Evolutionary conservation across 1,140 invertebrate genomes (phyloP), one percentile per base, ranked within the genome.

Genomic region (Drosophila lacertosa): DNA sequence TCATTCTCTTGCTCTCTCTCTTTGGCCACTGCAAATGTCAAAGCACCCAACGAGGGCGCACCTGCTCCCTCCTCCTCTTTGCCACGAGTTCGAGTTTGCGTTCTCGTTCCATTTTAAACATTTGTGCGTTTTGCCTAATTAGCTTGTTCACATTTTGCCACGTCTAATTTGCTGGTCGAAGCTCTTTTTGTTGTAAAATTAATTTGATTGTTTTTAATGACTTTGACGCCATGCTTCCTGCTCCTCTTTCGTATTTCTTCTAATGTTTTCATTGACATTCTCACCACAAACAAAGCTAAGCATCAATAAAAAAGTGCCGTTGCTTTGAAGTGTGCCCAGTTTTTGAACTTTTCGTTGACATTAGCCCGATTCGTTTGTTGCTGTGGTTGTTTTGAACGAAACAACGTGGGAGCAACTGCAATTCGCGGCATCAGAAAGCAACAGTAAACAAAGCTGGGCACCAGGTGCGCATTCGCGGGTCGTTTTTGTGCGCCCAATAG

Each of bases 331-430:
- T 72, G 50, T 75, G 64, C 32, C 40, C 40, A 50, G 18, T 39
- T 66, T 76, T 77, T 73, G 67, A 77, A 70, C 78, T 82, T 74
- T 50, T 35, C 48, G 62, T 63, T 82, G 78, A 74, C 64, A 74
- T 82, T 82, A 47, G 44, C 24, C 24, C 26, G 26, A 15, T 47
- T 29, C n/a, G 76, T 45, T 65, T 57, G 44, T 39, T 51, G 32
- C 37, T 77, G 37, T 18, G 15, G 22, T 53, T 51, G 58, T 54
- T 37, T 48, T 37, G 18, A n/a, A 13, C 42, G 47, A 47, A 55
- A 35, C 29, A 51, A 51, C 62, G 68, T 68, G 63, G 44, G 59
- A 73, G 69, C 45, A 51, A 40, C 22, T 50, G 35, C 20, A 71
- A 47, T 39, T 24, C 11, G 15, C 29, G 47, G 40, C 47, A 39